Evolutionary conservation across 2,888 invertebrate genomes (phyloP), one percentile per base, ranked within the genome.

Genomic region (Cotesia congregata): DNA sequence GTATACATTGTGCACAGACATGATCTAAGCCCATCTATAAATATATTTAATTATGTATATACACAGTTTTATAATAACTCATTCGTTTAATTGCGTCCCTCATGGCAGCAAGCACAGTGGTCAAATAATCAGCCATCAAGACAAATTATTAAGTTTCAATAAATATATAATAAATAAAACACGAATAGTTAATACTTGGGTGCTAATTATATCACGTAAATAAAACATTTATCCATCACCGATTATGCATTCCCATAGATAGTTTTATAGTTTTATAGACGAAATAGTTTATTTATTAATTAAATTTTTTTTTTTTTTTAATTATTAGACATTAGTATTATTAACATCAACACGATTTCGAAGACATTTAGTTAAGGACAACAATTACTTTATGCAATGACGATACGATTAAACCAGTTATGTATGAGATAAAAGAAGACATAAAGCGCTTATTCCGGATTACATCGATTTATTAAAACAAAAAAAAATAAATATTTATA

Each of bases 81-180:
- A 65, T 65, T 30, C 65, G 65, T 30, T 73, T 73, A 40, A 64
- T 67, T 73, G 67, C 67, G 50, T 74, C 71, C 74, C 77, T 77
- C 77, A 71, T 74, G 77, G 74, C 77, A 70, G 67, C 40, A 77
- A 77, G 74, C 77, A 77, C 77, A 77, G 77, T 77, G 77, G 77
- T 77, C 74, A 70, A 70, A 69, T 72, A 73, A 73, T 72, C 73
- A 73, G 77, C 69, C 76, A 77, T 77, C 77, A 73, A 73, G 77
- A 77, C 73, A 70, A 73, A 77, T 70, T 59, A 69, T 73, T 70
- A 20, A 71, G 67, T 50, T 50, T 50, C 7, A 50, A 50, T 50
- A 50, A 50, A 50, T 50, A 50, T 60, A 67, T 67, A 50, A 50
- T 50, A 50, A 40, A 61, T 67, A 40, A 60, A 60, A 68, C 61